Base-by-base conservation (phyloP, 2,113 vertebrate species). In the Bufo gargarizans region DNA sequence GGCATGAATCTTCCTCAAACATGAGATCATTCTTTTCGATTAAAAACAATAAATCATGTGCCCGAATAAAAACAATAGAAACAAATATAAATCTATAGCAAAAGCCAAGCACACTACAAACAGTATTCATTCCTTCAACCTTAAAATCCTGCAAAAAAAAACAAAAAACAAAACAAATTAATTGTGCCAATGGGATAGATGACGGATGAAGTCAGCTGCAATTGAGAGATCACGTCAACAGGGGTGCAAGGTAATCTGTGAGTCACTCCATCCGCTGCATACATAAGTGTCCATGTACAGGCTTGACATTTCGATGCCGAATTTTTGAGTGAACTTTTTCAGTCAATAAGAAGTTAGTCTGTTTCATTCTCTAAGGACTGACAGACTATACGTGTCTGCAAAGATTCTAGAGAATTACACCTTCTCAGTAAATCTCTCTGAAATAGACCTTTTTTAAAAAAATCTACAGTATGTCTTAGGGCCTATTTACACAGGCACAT, bases 181-280 rank as follows among this genome's bases (percentile, higher is more conserved):
- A 8, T 65, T 50, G 8, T 67, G 59, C 80, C 80, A 82, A 67
- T 65, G 14, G 47, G 67, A 82, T 43, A 16, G 59, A 49, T 67
- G 80, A 49, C 8, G 45, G 71, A 67, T 82, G 80, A 82, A 65
- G 80, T 82, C 80, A 82, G 80, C 45, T 49, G 80, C 80, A 19
- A 82, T 5, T 82, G 80, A 82, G 45, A 65, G 80, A 82, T 49
- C 59, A 49, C 16, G 47, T 82, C 80, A 82, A 65, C 80, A 43
- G 59, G 61, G 80, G 45, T 82, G 43, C 80, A 65, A 47, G 58
- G 80, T 82, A 63, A 65, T 67, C 6, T 12, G 59, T 17, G 19
- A 61, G 59, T 82, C 80, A 82, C 63, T 49, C 4, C 16, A 49
- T 11, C 43, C 59, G 0, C 16, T 22, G 14, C 61, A 82, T 45